Percentiles rank a stretch among this genome's conserved stretches.
Evolutionary conservation across 2,888 invertebrate genomes (phyloP).

Genomic region (Lasioglossum oenotherae): DNA sequence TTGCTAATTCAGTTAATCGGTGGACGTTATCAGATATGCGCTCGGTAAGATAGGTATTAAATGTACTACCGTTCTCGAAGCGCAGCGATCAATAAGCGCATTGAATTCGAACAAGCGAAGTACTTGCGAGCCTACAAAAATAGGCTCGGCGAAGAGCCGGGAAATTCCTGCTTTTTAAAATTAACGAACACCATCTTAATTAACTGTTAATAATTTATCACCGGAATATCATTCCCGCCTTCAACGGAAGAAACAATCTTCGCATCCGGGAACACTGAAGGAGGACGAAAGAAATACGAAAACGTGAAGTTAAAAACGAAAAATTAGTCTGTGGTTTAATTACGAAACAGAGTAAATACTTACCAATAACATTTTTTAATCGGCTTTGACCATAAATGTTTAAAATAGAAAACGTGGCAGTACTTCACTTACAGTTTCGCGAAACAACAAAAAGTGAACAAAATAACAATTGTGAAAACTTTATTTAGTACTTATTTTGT

Average conservation of each 20-base stretch:
- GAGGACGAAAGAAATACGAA: not conserved
- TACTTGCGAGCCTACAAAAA: not conserved
- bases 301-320: not conserved
- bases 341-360: not conserved
- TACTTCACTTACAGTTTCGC: not conserved
- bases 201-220: slow-evolving; percentile 31
- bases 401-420: not conserved
- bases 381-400: not conserved
- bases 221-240: not conserved
- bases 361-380: not conserved
- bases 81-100: slow-evolving; percentile 31
- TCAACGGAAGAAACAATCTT: not conserved
- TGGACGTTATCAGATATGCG: slow-evolving; percentile 13
- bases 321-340: not conserved
- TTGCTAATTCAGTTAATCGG: slow-evolving; percentile 25
- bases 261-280: not conserved
- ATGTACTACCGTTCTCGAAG: slow-evolving; percentile 25
- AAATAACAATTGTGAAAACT: not conserved
- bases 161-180: slow-evolving; percentile 23
- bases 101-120: slow-evolving; percentile 18
- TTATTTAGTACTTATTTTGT: too few species aligned
- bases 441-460: too few species aligned
- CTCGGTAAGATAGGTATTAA: slow-evolving; percentile 8
- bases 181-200: slow-evolving; percentile 23
- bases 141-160: not conserved